Evolutionary conservation across 2,888 invertebrate species (phyloP).

Genomic region (Thereva unica): DNA sequence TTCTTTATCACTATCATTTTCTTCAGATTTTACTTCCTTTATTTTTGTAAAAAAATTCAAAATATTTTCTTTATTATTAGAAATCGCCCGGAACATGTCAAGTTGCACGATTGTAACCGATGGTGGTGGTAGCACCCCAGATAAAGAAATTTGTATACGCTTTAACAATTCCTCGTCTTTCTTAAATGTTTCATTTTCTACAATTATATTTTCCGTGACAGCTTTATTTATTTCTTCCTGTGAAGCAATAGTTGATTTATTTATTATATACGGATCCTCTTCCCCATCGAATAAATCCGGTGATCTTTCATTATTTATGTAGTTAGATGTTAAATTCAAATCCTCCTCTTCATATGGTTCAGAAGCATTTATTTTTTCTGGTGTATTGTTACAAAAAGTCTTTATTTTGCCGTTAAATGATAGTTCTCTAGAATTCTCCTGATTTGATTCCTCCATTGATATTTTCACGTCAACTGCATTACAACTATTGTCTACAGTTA

Average conservation of each 20-base stretch:
- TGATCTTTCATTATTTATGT: conserved; percentile 55
- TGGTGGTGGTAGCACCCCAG: conserved; percentile 75
- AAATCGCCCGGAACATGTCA: conserved; percentile 68
- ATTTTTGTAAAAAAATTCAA: conserved; percentile 47
- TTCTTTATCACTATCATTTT: conserved; percentile 25
- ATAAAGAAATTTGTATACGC: conserved; percentile 64
- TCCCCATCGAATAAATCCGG: conserved; percentile 72
- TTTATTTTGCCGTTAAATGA: conserved; percentile 56
- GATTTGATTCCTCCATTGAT: conserved; percentile 37
- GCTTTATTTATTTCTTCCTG: conserved; percentile 7
- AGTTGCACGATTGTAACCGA: conserved; percentile 71
- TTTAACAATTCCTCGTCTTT: conserved; percentile 51
- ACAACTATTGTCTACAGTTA: conserved; percentile 54
- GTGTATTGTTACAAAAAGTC: conserved; percentile 41
- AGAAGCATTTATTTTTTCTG: background rate
- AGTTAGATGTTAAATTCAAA: conserved; percentile 1
- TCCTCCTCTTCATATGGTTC: background rate
- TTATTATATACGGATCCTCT: conserved; percentile 56
- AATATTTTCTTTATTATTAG: conserved; percentile 62
- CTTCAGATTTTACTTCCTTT: conserved; percentile 8
- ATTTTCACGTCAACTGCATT: conserved; percentile 55
- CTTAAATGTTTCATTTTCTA: conserved; percentile 19
- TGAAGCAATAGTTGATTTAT: background rate
- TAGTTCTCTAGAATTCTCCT: conserved; percentile 44
- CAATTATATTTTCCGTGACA: conserved; percentile 6